These are phyloP conservation scores for Apodemia zela DNA, from an alignment of 2,888 invertebrate species.

Conservation along the genomic window DNA sequence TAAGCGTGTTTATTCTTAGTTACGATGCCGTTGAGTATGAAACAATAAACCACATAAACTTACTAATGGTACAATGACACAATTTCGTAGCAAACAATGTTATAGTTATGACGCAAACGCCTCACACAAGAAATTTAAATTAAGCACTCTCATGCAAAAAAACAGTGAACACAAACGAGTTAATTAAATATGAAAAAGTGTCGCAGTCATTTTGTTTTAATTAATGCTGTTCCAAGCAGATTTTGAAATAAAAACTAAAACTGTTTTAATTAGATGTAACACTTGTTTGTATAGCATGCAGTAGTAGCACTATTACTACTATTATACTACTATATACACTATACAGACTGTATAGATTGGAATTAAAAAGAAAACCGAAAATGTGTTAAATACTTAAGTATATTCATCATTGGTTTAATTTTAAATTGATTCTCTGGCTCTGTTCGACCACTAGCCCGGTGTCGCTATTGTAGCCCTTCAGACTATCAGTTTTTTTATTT, in stretches of 20 bases:
- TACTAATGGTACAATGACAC: constrained; percentile 16
- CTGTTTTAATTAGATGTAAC: not conserved
- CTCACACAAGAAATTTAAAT: constrained; percentile 20
- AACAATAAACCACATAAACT: constrained; percentile 2
- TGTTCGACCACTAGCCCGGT: too few relatives aligned
- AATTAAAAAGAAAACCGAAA: too few relatives aligned
- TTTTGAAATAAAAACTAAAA: not conserved
- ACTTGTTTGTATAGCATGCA: not conserved
- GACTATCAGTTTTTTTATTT: too few relatives aligned
- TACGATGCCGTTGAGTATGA: not conserved
- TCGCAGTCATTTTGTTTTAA: constrained; percentile 17
- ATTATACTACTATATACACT: too few relatives aligned
- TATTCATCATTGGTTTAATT: too few relatives aligned
- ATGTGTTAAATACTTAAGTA: too few relatives aligned
- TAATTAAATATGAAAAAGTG: constrained; percentile 22
- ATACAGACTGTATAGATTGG: too few relatives aligned
- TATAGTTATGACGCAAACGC: constrained; percentile 18
- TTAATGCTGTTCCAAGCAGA: not conserved
- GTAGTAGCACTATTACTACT: too few relatives aligned
- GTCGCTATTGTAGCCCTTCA: too few relatives aligned
- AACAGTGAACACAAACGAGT: constrained; percentile 19
- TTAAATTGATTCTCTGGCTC: too few relatives aligned
- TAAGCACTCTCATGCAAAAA: constrained; percentile 22
- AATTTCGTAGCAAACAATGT: constrained; percentile 20
- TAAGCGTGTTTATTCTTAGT: not conserved